These are phyloP conservation scores for Nephrotoma guestfalica DNA, from an alignment of 2,888 invertebrate species.

Conservation along the genomic window DNA sequence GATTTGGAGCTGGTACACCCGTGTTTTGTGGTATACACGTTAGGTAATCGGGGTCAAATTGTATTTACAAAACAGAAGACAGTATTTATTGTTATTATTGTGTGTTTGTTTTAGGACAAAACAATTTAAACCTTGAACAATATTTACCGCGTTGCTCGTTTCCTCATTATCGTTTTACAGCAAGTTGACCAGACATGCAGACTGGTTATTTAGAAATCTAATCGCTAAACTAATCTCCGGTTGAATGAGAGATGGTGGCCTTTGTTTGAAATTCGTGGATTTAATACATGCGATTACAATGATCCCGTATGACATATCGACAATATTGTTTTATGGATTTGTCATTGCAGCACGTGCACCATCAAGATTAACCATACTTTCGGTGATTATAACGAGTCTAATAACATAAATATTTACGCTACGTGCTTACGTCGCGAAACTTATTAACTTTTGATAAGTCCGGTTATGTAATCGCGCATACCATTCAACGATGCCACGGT, in stretches of 20 bases:
- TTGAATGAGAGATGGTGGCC: not conserved
- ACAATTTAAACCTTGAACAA: not conserved
- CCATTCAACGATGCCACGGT: not conserved
- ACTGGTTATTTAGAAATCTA: not conserved
- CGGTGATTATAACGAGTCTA: not conserved
- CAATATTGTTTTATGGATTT: not conserved
- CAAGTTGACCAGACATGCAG: not conserved
- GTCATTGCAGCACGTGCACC: not conserved
- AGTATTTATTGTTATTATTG: not conserved
- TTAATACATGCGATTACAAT: not conserved
- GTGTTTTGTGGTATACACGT: not conserved
- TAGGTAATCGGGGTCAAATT: not conserved
- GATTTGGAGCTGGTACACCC: not conserved
- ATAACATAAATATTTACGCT: not conserved
- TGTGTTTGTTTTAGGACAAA: not conserved
- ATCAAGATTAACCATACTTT: not conserved
- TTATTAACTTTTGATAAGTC: not conserved
- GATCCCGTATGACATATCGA: not conserved
- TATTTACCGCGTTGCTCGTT: not conserved
- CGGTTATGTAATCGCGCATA: not conserved
- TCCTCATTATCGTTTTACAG: not conserved
- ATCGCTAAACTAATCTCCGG: not conserved
- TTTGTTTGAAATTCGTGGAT: not conserved
- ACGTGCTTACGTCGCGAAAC: not conserved
- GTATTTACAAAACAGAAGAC: not conserved